These are phyloP conservation scores for Temnopleurus reevesii DNA, from an alignment of 53 echinoderm and acorn worm genomes.

Conservation along the genomic window DNA sequence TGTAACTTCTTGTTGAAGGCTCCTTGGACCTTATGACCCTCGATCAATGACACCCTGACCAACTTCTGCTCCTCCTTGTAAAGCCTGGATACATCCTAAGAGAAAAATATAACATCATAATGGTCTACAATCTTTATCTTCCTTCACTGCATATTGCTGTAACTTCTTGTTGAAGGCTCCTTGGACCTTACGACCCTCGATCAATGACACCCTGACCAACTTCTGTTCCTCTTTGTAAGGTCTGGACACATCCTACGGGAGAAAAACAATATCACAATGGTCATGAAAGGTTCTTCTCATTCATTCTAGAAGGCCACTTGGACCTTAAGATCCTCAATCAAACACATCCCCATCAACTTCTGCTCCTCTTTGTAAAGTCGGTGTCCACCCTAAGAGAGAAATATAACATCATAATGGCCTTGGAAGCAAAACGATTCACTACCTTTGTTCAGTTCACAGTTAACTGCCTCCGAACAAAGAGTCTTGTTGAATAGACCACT, in stretches of 20 bases:
- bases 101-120: neutral
- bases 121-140: too few species aligned
- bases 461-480: too few species aligned
- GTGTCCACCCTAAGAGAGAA: constrained; percentile 72
- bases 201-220: constrained; percentile 80
- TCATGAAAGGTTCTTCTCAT: too few species aligned
- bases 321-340: constrained; percentile 91
- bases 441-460: too few species aligned
- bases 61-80: constrained; percentile 84
- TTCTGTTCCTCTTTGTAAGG: constrained; percentile 85
- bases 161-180: constrained; percentile 83
- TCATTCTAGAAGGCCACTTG: constrained; percentile 77
- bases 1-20: constrained; percentile 88
- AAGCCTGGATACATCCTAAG: constrained; percentile 85
- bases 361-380: constrained; percentile 90
- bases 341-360: constrained; percentile 72
- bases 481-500: too few species aligned
- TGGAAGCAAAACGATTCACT: too few species aligned
- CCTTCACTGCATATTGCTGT: constrained; percentile 89
- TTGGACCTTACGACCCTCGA: constrained; percentile 88
- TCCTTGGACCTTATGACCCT: constrained; percentile 84
- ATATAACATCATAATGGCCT: too few species aligned
- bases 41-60: constrained; percentile 86
- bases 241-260: constrained; percentile 79
- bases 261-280: neutral